Base-by-base conservation (phyloP, 2,888 invertebrate species). In the Meghimatium bilineatum region DNA sequence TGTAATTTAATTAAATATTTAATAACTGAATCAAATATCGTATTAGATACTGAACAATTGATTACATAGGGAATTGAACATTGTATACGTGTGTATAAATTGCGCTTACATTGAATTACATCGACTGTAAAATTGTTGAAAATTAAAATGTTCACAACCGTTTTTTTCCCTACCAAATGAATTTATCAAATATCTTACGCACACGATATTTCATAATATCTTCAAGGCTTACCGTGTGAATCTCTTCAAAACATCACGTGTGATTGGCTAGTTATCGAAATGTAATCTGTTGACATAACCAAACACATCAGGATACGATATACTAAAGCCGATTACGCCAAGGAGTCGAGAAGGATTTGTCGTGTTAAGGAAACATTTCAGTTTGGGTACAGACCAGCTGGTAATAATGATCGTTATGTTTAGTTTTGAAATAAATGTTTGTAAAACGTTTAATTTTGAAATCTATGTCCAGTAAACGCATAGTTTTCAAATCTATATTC, bases 161-260 rank as follows among this genome's bases (percentile, higher is more conserved):
- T 14, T 2, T 56, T 20, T 56, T 20, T 56, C 20, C 56, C 23
- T 23, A 20, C 17, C 10, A n/a, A 63, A 63, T 1, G n/a, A 23
- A 5, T 8, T 63, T 2, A 63, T n/a, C 14, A 29, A 66, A 66
- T 66, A 29, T 32, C 32, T 66, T 29, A 32, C 17, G 12, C 29
- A 66, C 32, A 32, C 74, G 74, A 74, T 32, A 74, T 74, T 20
- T 29, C 20, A 74, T 52, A 49, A 52, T 32, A 32, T 52, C 52
- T 20, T 32, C 20, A 12, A 1, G 32, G 0, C 26, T 23, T 38
- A 26, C 10, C 38, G 26, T 10, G 38, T 38, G 2, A 52, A 23
- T 52, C 29, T 29, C 52, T n/a, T 10, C 20, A 32, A 8, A 49
- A 74, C 49, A 17, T 32, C 29, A 10, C 32, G 32, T 32, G 26